These are phyloP conservation scores for Calyptommatus sinebrachiatus DNA, from an alignment of 2,113 vertebrate genomes.

Conservation along the genomic window DNA sequence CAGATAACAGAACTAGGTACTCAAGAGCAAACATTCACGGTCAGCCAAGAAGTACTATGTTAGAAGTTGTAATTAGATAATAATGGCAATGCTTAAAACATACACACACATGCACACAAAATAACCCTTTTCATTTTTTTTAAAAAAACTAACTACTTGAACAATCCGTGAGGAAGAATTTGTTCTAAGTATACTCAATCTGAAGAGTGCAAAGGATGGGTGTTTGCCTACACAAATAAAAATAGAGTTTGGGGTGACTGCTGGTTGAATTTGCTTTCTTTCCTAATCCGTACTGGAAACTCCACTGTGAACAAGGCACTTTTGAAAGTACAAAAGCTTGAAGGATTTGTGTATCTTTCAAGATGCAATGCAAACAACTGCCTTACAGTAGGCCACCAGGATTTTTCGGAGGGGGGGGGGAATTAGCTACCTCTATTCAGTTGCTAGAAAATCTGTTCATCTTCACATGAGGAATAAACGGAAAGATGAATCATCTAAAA, in stretches of 20 bases:
- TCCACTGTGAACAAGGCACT: slow-evolving; percentile 83
- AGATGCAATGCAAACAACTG: slow-evolving; percentile 86
- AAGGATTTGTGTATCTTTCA: slow-evolving; percentile 90
- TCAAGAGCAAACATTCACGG: slow-evolving; percentile 58
- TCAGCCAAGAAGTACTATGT: slow-evolving; percentile 49
- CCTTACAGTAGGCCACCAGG: slow-evolving; percentile 78
- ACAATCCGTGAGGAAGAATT: slow-evolving; percentile 60
- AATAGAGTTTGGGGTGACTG: slow-evolving; percentile 72
- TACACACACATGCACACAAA: slow-evolving; percentile 45
- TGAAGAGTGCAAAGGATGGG: slow-evolving; percentile 54
- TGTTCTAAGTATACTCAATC: slow-evolving; percentile 52
- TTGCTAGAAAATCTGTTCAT: neutral
- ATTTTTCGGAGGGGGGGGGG: slow-evolving; percentile 26
- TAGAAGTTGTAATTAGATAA: slow-evolving; percentile 61
- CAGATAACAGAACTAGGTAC: slow-evolving; percentile 45
- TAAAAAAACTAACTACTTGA: slow-evolving; percentile 47
- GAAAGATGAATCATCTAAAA: slow-evolving; percentile 14
- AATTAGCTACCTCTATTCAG: slow-evolving; percentile 34
- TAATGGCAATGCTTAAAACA: slow-evolving; percentile 50
- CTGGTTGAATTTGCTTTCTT: slow-evolving; percentile 60
- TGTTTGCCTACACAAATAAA: slow-evolving; percentile 82
- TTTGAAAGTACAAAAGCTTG: slow-evolving; percentile 83
- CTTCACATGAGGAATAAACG: slow-evolving; percentile 2
- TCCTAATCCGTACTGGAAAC: slow-evolving; percentile 78
- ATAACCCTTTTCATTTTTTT: slow-evolving; percentile 50